Evolutionary conservation across 1,140 invertebrate genomes (phyloP).

Genomic region (Neodiprion fabricii): DNA sequence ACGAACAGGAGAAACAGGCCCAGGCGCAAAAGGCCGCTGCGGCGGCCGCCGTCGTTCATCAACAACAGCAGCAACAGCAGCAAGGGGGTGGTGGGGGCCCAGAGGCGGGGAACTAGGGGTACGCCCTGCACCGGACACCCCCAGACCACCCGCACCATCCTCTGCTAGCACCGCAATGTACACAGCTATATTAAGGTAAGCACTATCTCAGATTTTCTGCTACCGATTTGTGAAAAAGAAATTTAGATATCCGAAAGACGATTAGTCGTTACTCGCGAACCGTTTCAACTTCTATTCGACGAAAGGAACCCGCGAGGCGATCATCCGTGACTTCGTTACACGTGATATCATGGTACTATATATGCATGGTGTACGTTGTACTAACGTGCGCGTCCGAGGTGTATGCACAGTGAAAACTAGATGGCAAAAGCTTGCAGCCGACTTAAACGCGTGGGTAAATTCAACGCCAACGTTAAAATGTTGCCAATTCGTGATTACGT

Average conservation of each 20-base stretch:
- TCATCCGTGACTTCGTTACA: conserved; percentile 11
- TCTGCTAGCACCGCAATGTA: conserved; percentile 62
- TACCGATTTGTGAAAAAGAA: conserved; percentile 16
- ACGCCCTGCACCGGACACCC: conserved; percentile 64
- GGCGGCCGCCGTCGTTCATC: conserved; percentile 75
- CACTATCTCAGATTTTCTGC: conserved; percentile 14
- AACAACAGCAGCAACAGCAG: conserved; percentile 61
- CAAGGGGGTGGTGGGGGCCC: conserved; percentile 57
- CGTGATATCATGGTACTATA: background rate
- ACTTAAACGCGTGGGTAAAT: background rate
- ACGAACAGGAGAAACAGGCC: conserved; percentile 95
- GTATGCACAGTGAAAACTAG: conserved; percentile 38
- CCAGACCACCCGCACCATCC: conserved; percentile 60
- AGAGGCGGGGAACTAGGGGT: conserved; percentile 63
- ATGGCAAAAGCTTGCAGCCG: conserved; percentile 20
- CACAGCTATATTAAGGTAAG: conserved; percentile 63
- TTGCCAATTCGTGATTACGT: conserved; percentile 35
- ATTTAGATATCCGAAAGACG: conserved; percentile 17
- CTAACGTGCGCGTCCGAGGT: conserved; percentile 22
- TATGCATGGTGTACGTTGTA: conserved; percentile 8
- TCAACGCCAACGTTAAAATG: conserved; percentile 38
- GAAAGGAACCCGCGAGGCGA: no score
- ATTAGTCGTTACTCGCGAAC: no score
- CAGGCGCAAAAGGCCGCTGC: conserved; percentile 88
- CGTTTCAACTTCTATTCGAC: no score